Evolutionary conservation across 2,113 vertebrate genomes (phyloP).

Genomic region (Spea multiplicata): DNA sequence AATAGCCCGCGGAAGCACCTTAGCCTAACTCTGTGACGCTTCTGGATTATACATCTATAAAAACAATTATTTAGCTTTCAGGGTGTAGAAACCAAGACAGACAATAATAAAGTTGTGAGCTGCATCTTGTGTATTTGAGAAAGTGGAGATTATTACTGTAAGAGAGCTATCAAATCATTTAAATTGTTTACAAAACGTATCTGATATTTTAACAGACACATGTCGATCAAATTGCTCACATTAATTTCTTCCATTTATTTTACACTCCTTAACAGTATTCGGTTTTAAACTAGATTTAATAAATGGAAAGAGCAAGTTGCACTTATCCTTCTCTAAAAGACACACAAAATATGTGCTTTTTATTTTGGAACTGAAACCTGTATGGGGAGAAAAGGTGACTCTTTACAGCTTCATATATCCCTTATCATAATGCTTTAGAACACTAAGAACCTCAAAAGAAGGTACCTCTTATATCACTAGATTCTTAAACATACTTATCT

Average conservation of each 20-base stretch:
- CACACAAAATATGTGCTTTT: not conserved
- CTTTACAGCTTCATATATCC: too few species aligned
- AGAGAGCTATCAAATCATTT: slow-evolving; percentile 15
- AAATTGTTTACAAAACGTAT: slow-evolving; percentile 63
- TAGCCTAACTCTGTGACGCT: slow-evolving; percentile 20
- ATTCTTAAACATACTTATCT: too few species aligned
- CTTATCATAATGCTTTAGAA: too few species aligned
- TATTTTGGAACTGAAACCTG: not conserved
- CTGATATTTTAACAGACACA: slow-evolving; percentile 54
- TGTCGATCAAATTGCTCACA: slow-evolving; percentile 28
- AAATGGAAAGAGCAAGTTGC: slow-evolving; percentile 53
- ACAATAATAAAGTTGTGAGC: not conserved
- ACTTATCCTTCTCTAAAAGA: not conserved
- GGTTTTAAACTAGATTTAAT: slow-evolving; percentile 57
- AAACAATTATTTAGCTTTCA: not conserved
- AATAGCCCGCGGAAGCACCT: not conserved
- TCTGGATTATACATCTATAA: slow-evolving; percentile 36
- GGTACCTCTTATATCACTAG: too few species aligned
- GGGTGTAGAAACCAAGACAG: not conserved
- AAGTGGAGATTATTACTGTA: slow-evolving; percentile 4
- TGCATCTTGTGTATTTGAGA: not conserved
- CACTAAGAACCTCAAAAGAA: too few species aligned
- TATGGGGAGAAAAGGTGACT: not conserved
- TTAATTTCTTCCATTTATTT: slow-evolving; percentile 46
- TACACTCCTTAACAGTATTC: slow-evolving; percentile 63